Base-by-base conservation (phyloP, 2,113 vertebrate genomes). In the Xenopus tropicalis region DNA sequence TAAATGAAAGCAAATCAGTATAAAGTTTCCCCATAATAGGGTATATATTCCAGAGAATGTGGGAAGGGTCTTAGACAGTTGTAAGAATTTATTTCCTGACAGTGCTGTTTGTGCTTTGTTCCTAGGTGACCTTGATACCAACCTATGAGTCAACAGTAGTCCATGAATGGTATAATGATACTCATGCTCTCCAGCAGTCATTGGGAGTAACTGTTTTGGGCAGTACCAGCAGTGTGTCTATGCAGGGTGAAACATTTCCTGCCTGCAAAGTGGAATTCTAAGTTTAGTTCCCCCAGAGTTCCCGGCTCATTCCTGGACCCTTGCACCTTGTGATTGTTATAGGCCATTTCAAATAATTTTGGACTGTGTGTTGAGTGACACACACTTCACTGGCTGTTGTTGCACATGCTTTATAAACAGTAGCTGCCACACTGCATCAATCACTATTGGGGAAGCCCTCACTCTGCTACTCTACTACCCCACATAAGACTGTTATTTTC, bases 181-280 rank as follows among this genome's bases (percentile, higher is more conserved):
- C 93, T 0, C 93, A 93, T 0, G 86, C 89, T 0, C 78, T 78
- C 63, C 95, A 95, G 87, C 87, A 80, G 78, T 90, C 89, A n/a
- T 80, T 98, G 79, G 86, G 83, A 0, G 78, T 98, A 83, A 96
- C 91, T 0, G 95, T 98, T 62, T 85, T 98, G 83, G 96, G 94
- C 74, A 96, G 93, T 80, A 95, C 93, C 89, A 98, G 95, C 86
- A 96, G 95, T 0, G 96, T 98, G 24, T 94, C 93, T 82, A 98
- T 98, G 94, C 95, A 98, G 87, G 95, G 95, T 0, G 95, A 98
- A 82, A 95, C 93, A 61, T 98, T 98, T 79, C 95, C 95, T 0
- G 96, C 96, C 67, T 98, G 96, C 88, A 98, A 98, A 88, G 93
- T 98, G 63, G 96, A 98, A 83, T 98, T 98, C 87, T 98, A 87